Evolutionary conservation across 2,113 vertebrate genomes (phyloP).

Genomic region (Hymenochirus boettgeri): DNA sequence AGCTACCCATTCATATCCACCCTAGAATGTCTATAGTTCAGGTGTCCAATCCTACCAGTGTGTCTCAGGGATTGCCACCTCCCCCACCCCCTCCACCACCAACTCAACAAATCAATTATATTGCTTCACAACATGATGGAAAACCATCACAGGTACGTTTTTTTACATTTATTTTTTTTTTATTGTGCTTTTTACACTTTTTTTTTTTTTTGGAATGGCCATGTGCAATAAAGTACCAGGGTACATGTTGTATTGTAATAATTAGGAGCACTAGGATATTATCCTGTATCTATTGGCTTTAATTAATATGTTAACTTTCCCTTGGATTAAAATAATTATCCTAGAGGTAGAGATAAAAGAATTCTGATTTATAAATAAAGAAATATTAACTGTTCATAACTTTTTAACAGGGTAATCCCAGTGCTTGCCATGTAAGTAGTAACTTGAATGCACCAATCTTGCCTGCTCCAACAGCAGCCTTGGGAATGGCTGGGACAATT

Average conservation of each 20-base stretch:
- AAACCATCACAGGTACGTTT: conserved; percentile 75
- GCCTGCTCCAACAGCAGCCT: conserved; percentile 67
- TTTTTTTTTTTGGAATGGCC: not conserved
- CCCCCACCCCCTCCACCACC: conserved; percentile 93
- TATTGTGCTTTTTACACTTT: no score
- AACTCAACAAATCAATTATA: conserved; percentile 79
- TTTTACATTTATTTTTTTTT: conserved; percentile 1
- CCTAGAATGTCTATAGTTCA: conserved; percentile 79
- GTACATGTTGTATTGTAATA: no score
- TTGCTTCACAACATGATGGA: conserved; percentile 72
- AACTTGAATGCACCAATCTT: conserved; percentile 63
- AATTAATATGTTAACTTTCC: no score
- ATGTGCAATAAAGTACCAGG: not conserved
- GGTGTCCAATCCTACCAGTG: conserved; percentile 69
- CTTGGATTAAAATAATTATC: no score
- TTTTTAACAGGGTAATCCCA: conserved; percentile 69
- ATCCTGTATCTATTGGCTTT: no score
- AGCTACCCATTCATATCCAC: conserved; percentile 81
- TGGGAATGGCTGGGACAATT: conserved; percentile 53
- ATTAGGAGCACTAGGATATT: no score
- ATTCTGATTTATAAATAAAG: no score
- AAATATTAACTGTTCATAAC: conserved; percentile 48
- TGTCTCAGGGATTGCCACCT: conserved; percentile 84
- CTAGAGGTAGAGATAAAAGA: no score
- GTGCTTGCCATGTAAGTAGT: conserved; percentile 63